Evolutionary conservation across 2,888 invertebrate genomes (phyloP).

Genomic region (Tanypteryx hageni): DNA sequence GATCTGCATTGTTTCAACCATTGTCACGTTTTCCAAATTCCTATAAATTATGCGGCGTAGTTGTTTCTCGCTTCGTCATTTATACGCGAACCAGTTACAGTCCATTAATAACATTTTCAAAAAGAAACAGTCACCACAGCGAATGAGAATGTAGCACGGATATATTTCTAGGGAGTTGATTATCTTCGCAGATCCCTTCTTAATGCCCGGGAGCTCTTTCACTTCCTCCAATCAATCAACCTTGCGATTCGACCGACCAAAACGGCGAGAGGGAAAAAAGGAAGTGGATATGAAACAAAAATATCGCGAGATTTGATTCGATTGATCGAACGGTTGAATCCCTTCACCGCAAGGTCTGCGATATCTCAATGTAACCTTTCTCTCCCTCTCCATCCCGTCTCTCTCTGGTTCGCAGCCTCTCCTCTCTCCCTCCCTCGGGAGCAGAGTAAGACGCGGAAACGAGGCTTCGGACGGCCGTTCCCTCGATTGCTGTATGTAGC

Average conservation of each 20-base stretch:
- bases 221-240: constrained; percentile 3
- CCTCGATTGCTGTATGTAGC: constrained; percentile 34
- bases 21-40: too few relatives aligned
- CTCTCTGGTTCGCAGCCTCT: not conserved
- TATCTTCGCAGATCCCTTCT: not conserved
- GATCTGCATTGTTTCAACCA: too few relatives aligned
- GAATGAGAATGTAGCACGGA: not conserved
- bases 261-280: not conserved
- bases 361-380: constrained; percentile 14
- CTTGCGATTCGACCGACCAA: not conserved
- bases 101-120: not conserved
- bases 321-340: not conserved
- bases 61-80: too few relatives aligned
- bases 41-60: too few relatives aligned
- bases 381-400: not conserved
- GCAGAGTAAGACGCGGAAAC: constrained; percentile 23
- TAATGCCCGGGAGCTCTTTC: not conserved
- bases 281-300: not conserved
- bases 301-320: not conserved
- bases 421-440: not conserved
- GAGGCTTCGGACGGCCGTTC: not conserved
- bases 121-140: not conserved
- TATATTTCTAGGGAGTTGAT: not conserved
- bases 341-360: not conserved
- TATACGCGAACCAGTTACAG: not conserved